Evolutionary conservation across 2,888 invertebrate species (phyloP).

Genomic region (Stenichneumon culpator): DNA sequence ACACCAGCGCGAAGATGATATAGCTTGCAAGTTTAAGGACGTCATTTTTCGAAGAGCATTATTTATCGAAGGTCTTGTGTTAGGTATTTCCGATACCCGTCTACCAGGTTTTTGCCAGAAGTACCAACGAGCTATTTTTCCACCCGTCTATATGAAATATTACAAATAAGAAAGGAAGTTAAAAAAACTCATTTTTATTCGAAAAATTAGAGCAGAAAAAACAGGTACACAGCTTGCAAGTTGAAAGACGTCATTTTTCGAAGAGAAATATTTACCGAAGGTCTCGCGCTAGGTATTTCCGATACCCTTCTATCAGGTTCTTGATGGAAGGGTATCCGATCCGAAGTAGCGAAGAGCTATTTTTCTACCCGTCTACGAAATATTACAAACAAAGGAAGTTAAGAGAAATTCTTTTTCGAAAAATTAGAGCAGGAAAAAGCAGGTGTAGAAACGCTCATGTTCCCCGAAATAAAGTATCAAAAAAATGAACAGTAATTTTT

Average conservation of each 20-base stretch:
- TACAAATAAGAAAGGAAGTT: not conserved
- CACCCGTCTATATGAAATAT: not conserved
- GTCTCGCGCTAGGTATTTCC: not conserved
- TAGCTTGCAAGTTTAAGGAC: not conserved
- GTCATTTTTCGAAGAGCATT: constrained; percentile 13
- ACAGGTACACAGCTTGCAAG: not conserved
- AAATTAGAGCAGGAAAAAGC: not conserved
- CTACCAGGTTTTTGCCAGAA: not conserved
- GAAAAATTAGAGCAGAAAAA: not conserved
- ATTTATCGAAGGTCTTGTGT: constrained; percentile 25
- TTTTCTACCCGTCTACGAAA: not conserved
- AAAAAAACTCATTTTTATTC: not conserved
- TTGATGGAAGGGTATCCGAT: too few relatives aligned
- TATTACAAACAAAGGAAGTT: not conserved
- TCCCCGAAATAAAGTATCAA: too few relatives aligned
- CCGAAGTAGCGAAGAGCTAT: too few relatives aligned
- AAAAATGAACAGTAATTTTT: too few relatives aligned
- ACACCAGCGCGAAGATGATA: not conserved
- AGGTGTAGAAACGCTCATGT: too few relatives aligned
- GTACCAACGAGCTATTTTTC: too few relatives aligned
- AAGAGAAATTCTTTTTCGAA: not conserved
- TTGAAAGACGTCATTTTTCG: constrained; percentile 6
- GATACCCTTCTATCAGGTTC: not conserved
- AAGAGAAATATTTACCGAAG: constrained; percentile 32
- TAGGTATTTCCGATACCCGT: not conserved